Conservation (phyloP, 2,113 vertebrate species). For the Tetraodon nigroviridis region DNA sequence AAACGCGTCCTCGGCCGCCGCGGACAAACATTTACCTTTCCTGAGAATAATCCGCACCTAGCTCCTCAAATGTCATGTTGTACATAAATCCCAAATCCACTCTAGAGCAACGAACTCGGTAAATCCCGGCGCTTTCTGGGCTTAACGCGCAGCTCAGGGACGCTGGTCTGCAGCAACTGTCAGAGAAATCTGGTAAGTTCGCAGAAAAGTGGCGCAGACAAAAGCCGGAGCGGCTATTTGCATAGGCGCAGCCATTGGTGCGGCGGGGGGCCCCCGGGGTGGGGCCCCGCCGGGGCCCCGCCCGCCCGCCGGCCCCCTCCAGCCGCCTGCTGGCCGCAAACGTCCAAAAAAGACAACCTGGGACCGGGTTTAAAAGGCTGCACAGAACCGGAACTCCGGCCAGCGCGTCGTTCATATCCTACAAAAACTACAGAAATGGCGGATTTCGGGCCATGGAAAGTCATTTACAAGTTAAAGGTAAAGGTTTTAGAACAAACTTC, state of each 20-base stretch:
- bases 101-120: neutral
- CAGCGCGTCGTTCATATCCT: no score
- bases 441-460: no score
- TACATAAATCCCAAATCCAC: slow-evolving; percentile 61
- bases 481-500: no score
- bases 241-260: slow-evolving; percentile 49
- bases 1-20: no score
- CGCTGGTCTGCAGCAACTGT: slow-evolving; percentile 54
- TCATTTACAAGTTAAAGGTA: no score
- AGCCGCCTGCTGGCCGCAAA: slow-evolving; percentile 5
- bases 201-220: slow-evolving; percentile 41
- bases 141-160: slow-evolving; percentile 1
- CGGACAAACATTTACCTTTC: slow-evolving; percentile 68
- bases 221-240: slow-evolving; percentile 19
- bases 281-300: no score
- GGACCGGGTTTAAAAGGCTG: neutral
- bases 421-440: no score
- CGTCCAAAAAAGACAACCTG: no score
- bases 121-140: slow-evolving; percentile 28
- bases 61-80: slow-evolving; percentile 74
- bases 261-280: no score
- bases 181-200: slow-evolving; percentile 50
- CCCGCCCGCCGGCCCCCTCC: no score
- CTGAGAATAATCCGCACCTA: slow-evolving; percentile 68
- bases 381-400: no score